A percentile compares a stretch with the other conserved stretches of the same genome.
Evolutionary conservation across 2,888 invertebrate genomes (phyloP).

Genomic region (Leptinotarsa juncta): DNA sequence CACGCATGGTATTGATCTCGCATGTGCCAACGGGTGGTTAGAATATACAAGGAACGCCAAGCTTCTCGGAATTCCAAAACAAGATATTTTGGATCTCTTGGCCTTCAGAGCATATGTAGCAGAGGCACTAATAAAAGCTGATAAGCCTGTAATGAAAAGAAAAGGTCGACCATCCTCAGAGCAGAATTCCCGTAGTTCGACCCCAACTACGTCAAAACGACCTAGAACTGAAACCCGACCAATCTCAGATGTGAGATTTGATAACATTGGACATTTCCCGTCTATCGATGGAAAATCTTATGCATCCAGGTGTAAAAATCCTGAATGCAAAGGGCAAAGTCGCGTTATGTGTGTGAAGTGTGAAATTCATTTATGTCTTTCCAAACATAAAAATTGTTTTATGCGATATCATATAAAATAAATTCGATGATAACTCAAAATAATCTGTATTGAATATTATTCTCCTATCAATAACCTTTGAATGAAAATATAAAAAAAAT

Average conservation of each 20-base stretch:
- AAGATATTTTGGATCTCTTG: too few species aligned
- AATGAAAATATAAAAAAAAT: constrained; percentile 15
- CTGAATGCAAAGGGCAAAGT: constrained; percentile 19
- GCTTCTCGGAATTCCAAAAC: too few species aligned
- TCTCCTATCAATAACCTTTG: constrained; percentile 17
- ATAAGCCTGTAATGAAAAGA: too few species aligned
- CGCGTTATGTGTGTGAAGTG: constrained; percentile 2
- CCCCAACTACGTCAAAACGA: constrained; percentile 3
- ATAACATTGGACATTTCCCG: background rate
- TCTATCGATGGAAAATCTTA: constrained; percentile 13
- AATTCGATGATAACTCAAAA: constrained; percentile 14
- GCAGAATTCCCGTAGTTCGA: too few species aligned
- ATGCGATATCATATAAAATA: constrained; percentile 9
- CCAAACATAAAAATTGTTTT: constrained; percentile 16
- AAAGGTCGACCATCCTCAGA: too few species aligned
- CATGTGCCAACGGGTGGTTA: background rate
- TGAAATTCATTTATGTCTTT: constrained; percentile 14
- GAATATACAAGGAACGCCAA: background rate
- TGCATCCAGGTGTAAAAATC: constrained; percentile 19
- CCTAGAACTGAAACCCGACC: constrained; percentile 9
- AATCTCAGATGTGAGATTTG: background rate
- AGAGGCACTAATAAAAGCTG: too few species aligned
- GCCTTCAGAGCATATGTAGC: too few species aligned
- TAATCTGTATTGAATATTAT: constrained; percentile 18
- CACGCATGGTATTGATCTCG: background rate